Evolutionary conservation across 2,888 invertebrate genomes (phyloP), one percentile per base, ranked within the genome.

Genomic region (Xestia rhomboidea): DNA sequence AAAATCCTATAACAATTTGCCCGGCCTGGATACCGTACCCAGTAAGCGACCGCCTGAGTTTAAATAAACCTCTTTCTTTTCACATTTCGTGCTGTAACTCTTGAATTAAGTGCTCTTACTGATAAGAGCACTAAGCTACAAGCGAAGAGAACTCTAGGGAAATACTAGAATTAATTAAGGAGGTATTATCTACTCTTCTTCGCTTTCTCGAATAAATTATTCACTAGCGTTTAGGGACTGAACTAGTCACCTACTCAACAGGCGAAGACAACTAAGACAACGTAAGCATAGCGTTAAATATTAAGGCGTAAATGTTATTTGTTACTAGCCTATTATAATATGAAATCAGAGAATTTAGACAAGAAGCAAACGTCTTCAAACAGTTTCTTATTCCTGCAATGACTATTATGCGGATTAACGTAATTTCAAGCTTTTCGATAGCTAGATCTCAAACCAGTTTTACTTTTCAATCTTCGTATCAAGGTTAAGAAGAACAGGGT

Each of bases 1-100:
- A 63, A 51, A 83, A 63, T 34, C 15, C 30, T 54, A 67, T 77
- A 67, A 44, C 44, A 82, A 44, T 76, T 21, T 21, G 13, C 7
- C 7, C 27, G 7, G 57, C 18, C 1, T 63, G 24, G 27, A 66
- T 57, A 57, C 76, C 2, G 24, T 41, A 44, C 44, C 4, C 2
- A 34, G 24, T 38, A 57, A 41, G 24, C 15, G 8, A 64, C 24
- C 18, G 63, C 27, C 57, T 57, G 57, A 6, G 15, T 63, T n/a
- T 44, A 24, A 54, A 63, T 3, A n/a, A 51, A 0, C 7, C 2
- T 27, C 24, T 30, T 27, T 27, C 57, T 15, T 57, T 13, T 15
- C 15, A 15, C 27, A 57, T 18, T 15, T 57, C 7, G 3, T 57
- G 27, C 7, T 30, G 24, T 49, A 1, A 27, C 49, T 60, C 79